A percentile compares a stretch with the other conserved stretches of the same genome.
phyloP scores from a whole-genome alignment of 2,797 vertebrate genomes.

The Scarus forsteni region DNA sequence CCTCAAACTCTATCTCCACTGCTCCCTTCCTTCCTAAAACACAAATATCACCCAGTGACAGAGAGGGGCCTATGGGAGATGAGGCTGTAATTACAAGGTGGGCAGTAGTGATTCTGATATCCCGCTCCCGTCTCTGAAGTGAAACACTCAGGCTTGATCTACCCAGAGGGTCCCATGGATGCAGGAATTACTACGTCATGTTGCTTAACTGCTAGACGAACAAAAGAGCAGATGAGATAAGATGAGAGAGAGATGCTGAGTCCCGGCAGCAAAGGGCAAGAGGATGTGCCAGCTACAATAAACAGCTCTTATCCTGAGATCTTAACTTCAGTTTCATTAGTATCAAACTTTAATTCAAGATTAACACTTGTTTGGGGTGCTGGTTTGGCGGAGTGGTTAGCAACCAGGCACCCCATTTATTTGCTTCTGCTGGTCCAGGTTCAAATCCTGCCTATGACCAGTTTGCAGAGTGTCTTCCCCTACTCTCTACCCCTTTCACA shows the following conservation, averaged over 20 bases:
- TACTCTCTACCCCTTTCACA: too few relatives aligned
- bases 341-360: too few relatives aligned
- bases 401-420: too few relatives aligned
- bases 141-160: slow-evolving; percentile 47
- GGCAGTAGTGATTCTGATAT: slow-evolving; percentile 38
- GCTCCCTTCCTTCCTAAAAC: not conserved
- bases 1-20: slow-evolving; percentile 14
- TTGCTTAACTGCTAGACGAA: slow-evolving; percentile 47
- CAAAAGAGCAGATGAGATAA: slow-evolving; percentile 27
- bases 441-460: too few relatives aligned
- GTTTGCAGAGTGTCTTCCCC: too few relatives aligned
- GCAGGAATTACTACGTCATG: slow-evolving; percentile 31
- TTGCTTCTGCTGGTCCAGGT: too few relatives aligned
- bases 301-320: not conserved
- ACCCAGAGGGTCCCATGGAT: slow-evolving; percentile 20
- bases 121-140: slow-evolving; percentile 44
- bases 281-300: not conserved
- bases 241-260: slow-evolving; percentile 7
- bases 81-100: slow-evolving; percentile 37
- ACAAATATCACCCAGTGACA: slow-evolving; percentile 9
- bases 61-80: slow-evolving; percentile 23
- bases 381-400: too few relatives aligned
- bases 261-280: slow-evolving; percentile 5
- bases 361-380: too few relatives aligned
- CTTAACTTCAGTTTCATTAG: too few relatives aligned